These are phyloP conservation scores for Nesidiocoris tenuis DNA, from an alignment of 2,888 invertebrate genomes.

Conservation along the genomic window DNA sequence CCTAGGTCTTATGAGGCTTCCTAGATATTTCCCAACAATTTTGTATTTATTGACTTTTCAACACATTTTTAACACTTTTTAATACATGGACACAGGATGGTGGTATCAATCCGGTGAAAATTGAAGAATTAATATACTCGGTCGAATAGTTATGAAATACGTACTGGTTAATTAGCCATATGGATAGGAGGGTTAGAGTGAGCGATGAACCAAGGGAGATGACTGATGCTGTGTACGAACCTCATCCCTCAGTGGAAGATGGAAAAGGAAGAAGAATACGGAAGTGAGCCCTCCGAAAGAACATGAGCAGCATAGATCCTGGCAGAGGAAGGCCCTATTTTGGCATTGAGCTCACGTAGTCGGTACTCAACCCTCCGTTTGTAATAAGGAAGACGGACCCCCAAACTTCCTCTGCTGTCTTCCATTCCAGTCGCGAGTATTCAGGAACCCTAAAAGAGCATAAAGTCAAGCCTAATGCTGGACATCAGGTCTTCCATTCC, in stretches of 20 bases:
- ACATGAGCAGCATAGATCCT: slow-evolving; percentile 13
- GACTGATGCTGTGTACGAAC: slow-evolving; percentile 14
- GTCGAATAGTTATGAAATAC: no score
- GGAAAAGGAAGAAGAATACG: background rate
- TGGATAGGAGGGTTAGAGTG: no score
- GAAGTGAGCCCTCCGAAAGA: background rate
- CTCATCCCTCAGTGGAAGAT: background rate
- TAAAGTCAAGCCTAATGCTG: background rate
- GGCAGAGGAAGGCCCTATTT: slow-evolving; percentile 3
- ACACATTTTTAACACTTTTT: no score
- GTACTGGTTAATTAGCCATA: no score
- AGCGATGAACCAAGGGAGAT: slow-evolving; percentile 24
- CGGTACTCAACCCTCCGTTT: slow-evolving; percentile 35
- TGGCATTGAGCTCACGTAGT: slow-evolving; percentile 20
- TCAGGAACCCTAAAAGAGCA: background rate
- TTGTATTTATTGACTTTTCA: no score
- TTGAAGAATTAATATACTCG: no score
- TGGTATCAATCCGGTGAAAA: no score
- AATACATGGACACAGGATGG: no score
- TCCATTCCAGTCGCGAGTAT: background rate
- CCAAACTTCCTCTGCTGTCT: background rate
- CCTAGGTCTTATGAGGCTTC: no score
- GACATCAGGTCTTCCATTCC: background rate
- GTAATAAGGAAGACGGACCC: slow-evolving; percentile 19
- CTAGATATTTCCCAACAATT: no score